A percentile compares a stretch with the other conserved stretches of the same genome.
Evolutionary conservation across 2,888 invertebrate species (phyloP).

Genomic region (Cylindroiulus punctatus): DNA sequence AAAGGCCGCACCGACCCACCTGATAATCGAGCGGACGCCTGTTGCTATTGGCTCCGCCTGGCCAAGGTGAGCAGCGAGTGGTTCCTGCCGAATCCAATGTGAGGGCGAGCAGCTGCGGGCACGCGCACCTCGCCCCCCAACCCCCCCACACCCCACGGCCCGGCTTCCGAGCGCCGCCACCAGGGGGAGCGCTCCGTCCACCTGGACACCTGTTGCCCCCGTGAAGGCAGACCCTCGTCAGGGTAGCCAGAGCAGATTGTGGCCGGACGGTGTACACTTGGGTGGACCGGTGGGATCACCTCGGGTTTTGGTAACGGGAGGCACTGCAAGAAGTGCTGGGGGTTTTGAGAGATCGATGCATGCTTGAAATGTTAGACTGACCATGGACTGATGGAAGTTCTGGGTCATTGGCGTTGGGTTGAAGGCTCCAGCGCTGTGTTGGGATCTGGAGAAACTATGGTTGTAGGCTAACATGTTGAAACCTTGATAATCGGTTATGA

Average conservation of each 20-base stretch:
- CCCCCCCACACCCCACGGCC: not conserved
- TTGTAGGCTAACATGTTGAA: no score
- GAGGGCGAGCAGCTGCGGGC: conserved; percentile 44
- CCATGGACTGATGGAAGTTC: no score
- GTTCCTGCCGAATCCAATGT: conserved; percentile 43
- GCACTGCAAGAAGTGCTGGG: no score
- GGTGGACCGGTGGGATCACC: no score
- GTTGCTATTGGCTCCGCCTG: conserved; percentile 46
- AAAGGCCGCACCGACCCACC: conserved; percentile 21
- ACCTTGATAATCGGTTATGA: no score
- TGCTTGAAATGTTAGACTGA: no score
- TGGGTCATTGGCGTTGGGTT: no score
- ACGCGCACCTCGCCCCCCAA: conserved; percentile 8
- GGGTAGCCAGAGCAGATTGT: not conserved
- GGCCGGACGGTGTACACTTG: no score
- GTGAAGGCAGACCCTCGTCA: not conserved
- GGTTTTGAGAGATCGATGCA: no score
- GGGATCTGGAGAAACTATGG: no score
- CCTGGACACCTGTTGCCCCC: not conserved
- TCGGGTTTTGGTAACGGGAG: no score
- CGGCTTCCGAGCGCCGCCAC: not conserved
- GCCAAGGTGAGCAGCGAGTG: conserved; percentile 50
- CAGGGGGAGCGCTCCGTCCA: not conserved
- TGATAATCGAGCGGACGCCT: conserved; percentile 35
- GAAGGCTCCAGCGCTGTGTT: no score